Evolutionary conservation across 2,888 invertebrate genomes (phyloP).

Genomic region (Oscheius sp.): DNA sequence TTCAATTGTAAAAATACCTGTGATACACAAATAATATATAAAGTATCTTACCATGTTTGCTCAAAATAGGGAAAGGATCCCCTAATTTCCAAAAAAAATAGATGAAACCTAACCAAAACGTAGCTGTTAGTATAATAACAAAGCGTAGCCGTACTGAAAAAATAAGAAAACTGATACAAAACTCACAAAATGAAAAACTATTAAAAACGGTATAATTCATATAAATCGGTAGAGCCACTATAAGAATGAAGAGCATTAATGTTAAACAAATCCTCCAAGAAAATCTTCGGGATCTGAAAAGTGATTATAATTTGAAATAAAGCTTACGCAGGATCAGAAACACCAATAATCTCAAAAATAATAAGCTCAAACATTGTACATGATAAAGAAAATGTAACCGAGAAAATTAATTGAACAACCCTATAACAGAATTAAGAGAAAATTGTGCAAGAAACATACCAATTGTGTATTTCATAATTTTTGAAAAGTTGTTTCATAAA

Average conservation of each 20-base stretch:
- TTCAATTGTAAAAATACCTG: conserved; percentile 81
- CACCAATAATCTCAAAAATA: conserved; percentile 96
- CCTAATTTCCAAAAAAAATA: conserved; percentile 99
- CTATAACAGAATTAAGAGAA: conserved; percentile 71
- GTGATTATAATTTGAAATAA: not conserved
- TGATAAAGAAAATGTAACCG: conserved; percentile 91
- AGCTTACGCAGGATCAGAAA: conserved; percentile 85
- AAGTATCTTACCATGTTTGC: conserved; percentile 85
- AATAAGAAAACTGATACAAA: not conserved
- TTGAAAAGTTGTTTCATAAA: conserved; percentile 84
- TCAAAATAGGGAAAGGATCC: conserved; percentile 95
- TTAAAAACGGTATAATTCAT: conserved; percentile 78
- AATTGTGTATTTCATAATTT: conserved; percentile 55
- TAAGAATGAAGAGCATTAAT: conserved; percentile 88
- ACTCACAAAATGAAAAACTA: conserved; percentile 25
- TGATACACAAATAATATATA: conserved; percentile 7
- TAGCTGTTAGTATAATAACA: conserved; percentile 82
- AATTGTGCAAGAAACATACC: conserved; percentile 24
- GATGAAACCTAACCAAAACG: conserved; percentile 88
- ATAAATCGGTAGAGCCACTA: conserved; percentile 94
- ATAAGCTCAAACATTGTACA: conserved; percentile 99
- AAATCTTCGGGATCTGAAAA: conserved; percentile 84
- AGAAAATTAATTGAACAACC: conserved; percentile 92
- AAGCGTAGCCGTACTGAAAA: conserved; percentile 71
- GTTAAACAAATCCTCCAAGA: conserved; percentile 95